phyloP scores from a whole-genome alignment of 2,888 invertebrate species.

The Chrysomela aeneicollis region DNA sequence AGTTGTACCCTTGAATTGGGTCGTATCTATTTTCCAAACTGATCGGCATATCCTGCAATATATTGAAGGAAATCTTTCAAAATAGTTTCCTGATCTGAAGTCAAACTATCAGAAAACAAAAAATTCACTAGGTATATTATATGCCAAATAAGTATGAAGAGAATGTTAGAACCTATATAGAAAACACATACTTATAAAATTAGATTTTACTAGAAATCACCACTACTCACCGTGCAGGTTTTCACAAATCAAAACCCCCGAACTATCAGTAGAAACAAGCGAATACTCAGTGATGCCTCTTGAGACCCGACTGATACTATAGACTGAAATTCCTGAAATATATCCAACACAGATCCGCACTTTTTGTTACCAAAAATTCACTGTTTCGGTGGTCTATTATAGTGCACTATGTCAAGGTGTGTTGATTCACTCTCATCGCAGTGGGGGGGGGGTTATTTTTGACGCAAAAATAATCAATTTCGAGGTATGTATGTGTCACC shows the following conservation, averaged over 20 bases:
- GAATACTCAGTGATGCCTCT: neutral
- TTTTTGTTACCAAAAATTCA: slow-evolving; percentile 5
- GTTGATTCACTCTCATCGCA: slow-evolving; percentile 14
- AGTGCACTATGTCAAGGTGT: neutral
- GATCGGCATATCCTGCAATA: neutral
- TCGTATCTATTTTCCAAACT: slow-evolving; percentile 46
- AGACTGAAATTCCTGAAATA: slow-evolving; percentile 8
- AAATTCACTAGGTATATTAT: too few relatives aligned
- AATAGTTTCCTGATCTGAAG: too few relatives aligned
- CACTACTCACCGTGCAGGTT: slow-evolving; percentile 20
- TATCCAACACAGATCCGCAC: neutral
- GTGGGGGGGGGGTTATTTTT: slow-evolving; percentile 15
- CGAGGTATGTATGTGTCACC: slow-evolving; percentile 2
- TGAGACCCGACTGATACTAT: slow-evolving; percentile 1
- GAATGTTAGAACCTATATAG: too few relatives aligned
- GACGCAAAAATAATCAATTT: slow-evolving; percentile 16
- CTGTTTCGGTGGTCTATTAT: slow-evolving; percentile 4
- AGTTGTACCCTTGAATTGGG: slow-evolving; percentile 46
- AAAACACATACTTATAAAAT: too few relatives aligned
- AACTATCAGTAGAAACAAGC: neutral
- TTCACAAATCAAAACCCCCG: slow-evolving; percentile 13
- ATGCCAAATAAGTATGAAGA: too few relatives aligned
- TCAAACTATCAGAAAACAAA: too few relatives aligned
- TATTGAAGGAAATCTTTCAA: neutral
- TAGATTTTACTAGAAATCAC: too few relatives aligned